phyloP scores from a whole-genome alignment of 2,113 vertebrate genomes.

The Engystomops pustulosus region DNA sequence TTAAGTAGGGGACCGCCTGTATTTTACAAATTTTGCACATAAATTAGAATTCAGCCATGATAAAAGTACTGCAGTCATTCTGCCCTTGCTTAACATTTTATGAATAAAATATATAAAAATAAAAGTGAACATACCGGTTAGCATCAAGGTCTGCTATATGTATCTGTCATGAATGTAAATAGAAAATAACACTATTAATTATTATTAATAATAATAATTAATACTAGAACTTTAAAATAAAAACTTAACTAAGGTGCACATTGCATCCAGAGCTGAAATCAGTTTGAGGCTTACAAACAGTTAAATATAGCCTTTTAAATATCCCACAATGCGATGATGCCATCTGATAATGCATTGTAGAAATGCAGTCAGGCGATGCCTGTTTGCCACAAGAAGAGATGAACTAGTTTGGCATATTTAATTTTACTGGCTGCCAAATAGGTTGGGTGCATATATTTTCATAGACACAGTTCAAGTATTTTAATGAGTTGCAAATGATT shows the following conservation, averaged over 20 bases:
- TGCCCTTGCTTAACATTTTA: no score
- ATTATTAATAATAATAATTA: no score
- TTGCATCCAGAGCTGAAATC: not conserved
- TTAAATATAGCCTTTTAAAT: conserved; percentile 12
- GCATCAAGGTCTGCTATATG: no score
- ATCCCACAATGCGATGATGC: conserved; percentile 16
- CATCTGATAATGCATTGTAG: conserved; percentile 42
- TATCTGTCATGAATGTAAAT: no score
- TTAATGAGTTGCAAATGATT: conserved; percentile 51
- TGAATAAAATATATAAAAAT: no score
- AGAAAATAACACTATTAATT: no score
- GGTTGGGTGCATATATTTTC: conserved; percentile 35
- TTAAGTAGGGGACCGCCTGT: no score
- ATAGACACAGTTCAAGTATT: conserved; percentile 45
- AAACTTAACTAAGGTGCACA: not conserved
- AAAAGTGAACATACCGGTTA: no score
- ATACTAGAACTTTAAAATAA: no score
- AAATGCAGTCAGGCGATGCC: conserved; percentile 29
- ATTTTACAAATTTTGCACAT: no score
- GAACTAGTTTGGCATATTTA: conserved; percentile 36
- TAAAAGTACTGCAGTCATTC: no score
- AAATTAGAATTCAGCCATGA: no score
- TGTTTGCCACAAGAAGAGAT: conserved; percentile 35
- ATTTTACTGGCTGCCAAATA: conserved; percentile 44
- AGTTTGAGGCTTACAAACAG: not conserved